phyloP scores from a whole-genome alignment of 2,888 invertebrate species.

The Xestia sexstrigata region DNA sequence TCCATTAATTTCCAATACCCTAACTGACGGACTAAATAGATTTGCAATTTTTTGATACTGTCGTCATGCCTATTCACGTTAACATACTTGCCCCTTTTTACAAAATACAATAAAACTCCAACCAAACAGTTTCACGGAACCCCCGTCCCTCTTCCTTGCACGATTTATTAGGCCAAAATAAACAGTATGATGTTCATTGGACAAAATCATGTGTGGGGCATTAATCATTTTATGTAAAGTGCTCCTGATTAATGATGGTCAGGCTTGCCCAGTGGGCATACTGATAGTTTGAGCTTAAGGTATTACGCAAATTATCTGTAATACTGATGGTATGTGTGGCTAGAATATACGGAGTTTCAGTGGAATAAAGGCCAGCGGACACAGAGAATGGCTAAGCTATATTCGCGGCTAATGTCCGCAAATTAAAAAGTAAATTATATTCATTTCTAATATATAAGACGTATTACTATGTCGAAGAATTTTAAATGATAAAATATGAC shows the following conservation, averaged over 20 bases:
- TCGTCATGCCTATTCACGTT: too few relatives aligned
- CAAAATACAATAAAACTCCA: slow-evolving; percentile 37
- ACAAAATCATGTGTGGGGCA: slow-evolving; percentile 72
- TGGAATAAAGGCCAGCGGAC: neutral
- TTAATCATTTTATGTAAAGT: slow-evolving; percentile 90
- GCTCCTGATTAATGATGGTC: slow-evolving; percentile 89
- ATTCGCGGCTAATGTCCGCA: too few relatives aligned
- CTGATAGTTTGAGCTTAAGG: slow-evolving; percentile 50
- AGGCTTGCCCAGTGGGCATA: slow-evolving; percentile 69
- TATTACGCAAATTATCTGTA: slow-evolving; percentile 54
- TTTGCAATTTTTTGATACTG: too few relatives aligned
- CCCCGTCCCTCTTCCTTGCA: slow-evolving; percentile 42
- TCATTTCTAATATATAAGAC: too few relatives aligned
- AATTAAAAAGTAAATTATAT: too few relatives aligned
- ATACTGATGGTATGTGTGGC: slow-evolving; percentile 1
- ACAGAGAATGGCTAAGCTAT: neutral
- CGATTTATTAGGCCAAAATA: slow-evolving; percentile 64
- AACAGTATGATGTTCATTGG: slow-evolving; percentile 70
- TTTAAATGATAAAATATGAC: too few relatives aligned
- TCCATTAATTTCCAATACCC: too few relatives aligned
- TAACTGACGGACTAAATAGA: too few relatives aligned
- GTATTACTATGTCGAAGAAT: too few relatives aligned
- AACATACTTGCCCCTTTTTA: too few relatives aligned
- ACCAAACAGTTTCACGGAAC: slow-evolving; percentile 33
- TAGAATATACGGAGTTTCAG: neutral